Conservation (phyloP, 2,888 invertebrate genomes). For the Chorisops tibialis region DNA sequence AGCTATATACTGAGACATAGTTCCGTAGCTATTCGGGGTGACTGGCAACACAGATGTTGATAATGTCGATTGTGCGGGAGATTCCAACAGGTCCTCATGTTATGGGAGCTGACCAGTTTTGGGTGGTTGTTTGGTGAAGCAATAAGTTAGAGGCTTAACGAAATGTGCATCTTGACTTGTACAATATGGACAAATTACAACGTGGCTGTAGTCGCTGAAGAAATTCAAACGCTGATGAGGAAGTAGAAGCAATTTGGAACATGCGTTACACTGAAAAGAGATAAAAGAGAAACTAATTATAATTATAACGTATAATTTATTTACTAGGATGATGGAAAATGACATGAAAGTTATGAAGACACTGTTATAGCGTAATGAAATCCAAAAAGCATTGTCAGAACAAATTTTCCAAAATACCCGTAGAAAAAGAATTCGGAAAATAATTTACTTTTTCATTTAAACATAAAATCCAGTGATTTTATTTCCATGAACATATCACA, state of each 20-base stretch:
- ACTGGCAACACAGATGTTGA: slow-evolving; percentile 38
- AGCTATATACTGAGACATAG: slow-evolving; percentile 34
- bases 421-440: too few species aligned
- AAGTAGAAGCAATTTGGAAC: slow-evolving; percentile 82
- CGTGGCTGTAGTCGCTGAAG: slow-evolving; percentile 94
- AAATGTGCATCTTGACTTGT: slow-evolving; percentile 89
- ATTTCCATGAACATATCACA: too few species aligned
- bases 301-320: too few species aligned
- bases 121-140: slow-evolving; percentile 73
- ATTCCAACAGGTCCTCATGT: slow-evolving; percentile 73
- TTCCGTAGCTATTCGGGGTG: slow-evolving; percentile 36
- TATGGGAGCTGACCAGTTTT: slow-evolving; percentile 80
- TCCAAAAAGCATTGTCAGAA: too few species aligned
- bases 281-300: slow-evolving; percentile 4
- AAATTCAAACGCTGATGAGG: slow-evolving; percentile 82
- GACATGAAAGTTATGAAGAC: too few species aligned
- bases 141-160: slow-evolving; percentile 83
- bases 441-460: too few species aligned
- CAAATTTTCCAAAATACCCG: too few species aligned
- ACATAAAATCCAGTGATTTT: too few species aligned
- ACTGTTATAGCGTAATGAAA: too few species aligned
- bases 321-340: too few species aligned
- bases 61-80: slow-evolving; percentile 52
- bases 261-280: slow-evolving; percentile 78
- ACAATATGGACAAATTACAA: slow-evolving; percentile 89